These are phyloP conservation scores for Norana najaformis DNA, from an alignment of 2,888 invertebrate genomes.

Conservation along the genomic window DNA sequence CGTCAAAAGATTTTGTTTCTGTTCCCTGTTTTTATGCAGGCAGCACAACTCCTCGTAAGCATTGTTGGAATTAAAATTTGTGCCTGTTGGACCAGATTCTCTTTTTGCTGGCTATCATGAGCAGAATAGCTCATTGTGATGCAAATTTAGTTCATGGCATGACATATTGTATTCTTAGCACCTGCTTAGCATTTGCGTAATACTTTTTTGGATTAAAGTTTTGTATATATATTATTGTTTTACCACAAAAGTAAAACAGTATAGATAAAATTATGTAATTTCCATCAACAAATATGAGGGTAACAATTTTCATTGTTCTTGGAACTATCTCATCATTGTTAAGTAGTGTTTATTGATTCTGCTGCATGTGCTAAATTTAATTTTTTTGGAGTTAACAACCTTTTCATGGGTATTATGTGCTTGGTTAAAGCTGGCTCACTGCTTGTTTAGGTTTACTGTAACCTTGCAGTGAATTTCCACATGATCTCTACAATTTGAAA, in stretches of 20 bases:
- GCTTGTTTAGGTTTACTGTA: too few species aligned
- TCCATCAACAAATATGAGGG: too few species aligned
- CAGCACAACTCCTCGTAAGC: background rate
- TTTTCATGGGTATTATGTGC: too few species aligned
- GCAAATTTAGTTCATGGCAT: background rate
- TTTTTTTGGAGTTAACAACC: too few species aligned
- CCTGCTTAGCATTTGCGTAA: background rate
- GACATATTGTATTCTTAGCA: background rate
- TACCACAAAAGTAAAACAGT: background rate
- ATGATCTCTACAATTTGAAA: too few species aligned
- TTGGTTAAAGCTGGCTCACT: too few species aligned
- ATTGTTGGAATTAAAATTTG: background rate
- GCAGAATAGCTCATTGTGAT: background rate
- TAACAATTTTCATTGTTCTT: background rate
- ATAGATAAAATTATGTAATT: background rate
- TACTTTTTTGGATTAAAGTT: background rate
- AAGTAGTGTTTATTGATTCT: background rate
- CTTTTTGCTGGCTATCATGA: background rate
- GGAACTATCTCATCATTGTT: background rate
- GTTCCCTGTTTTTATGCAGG: slow-evolving; percentile 13
- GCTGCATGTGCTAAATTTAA: too few species aligned
- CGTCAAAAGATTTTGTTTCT: background rate
- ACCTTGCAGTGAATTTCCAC: too few species aligned
- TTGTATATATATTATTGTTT: background rate
- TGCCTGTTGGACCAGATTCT: background rate